Base-by-base conservation (phyloP, 2,113 vertebrate species). In the Haemorhous mexicanus region DNA sequence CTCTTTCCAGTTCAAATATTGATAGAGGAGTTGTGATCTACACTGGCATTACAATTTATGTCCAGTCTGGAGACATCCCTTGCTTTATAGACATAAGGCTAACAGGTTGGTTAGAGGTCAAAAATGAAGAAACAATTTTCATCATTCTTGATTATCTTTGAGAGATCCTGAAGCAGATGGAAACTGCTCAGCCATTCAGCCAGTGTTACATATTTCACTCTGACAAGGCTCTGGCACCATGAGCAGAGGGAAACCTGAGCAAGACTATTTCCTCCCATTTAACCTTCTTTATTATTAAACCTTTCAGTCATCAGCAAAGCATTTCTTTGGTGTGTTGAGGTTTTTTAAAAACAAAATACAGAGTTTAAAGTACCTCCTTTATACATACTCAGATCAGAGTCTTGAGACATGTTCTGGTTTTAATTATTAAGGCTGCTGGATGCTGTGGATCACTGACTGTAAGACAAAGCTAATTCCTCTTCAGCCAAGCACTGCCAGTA, bases 71-170 rank as follows among this genome's bases (percentile, higher is more conserved):
- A 95, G 93, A 95, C 91, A 88, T 94, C 75, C 67, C 79, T 94
- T 90, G 95, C 93, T 97, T 97, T 96, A 97, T 95, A 94, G 95
- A 91, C 94, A 90, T 75, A 93, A 94, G 95, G 94, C 94, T 94
- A 95, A 93, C 95, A 96, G 94, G 95, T 84, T 94, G 82, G 94
- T 95, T 97, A 96, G 95, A 97, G 96, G 97, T 97, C 95, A 97
- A 94, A 97, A 95, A 95, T 84, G 94, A 96, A 97, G 91, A 96
- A 97, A 97, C 95, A 96, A 96, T 96, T 97, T 97, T 97, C 94
- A 97, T 97, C 96, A 94, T 92, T 98, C 96, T 96, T 97, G 95
- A 97, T 97, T 97, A 96, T 95, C 91, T 96, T 88, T 74, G 95
- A 95, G 96, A 96, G 95, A 97, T 96, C 94, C 93, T 95, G 94